Evolutionary conservation across 2,888 invertebrate genomes (phyloP).

Genomic region (Trachelus tabidus): DNA sequence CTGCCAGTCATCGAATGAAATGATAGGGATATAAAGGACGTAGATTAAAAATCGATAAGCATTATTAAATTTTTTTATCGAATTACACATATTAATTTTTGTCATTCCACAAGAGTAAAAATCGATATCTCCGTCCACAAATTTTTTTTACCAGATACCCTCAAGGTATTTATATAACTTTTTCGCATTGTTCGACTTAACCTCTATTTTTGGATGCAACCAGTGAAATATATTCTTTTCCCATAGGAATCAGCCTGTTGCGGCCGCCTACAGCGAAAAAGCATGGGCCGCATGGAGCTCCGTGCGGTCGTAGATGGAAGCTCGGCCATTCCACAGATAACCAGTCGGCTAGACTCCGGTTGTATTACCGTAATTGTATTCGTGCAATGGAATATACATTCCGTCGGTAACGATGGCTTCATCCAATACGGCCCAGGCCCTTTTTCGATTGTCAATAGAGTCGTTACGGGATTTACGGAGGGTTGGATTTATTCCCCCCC

Average conservation of each 20-base stretch:
- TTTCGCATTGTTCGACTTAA: no score
- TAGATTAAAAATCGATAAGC: neutral
- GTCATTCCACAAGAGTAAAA: neutral
- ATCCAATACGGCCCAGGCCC: neutral
- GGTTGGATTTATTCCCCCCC: neutral
- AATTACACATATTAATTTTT: neutral
- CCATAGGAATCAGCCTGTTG: neutral
- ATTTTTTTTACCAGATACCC: neutral
- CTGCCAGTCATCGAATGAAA: neutral
- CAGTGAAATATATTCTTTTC: neutral
- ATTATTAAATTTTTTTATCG: neutral
- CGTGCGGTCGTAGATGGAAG: conserved; percentile 14
- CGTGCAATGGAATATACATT: conserved; percentile 8
- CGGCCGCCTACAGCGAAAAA: neutral
- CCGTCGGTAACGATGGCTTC: conserved; percentile 5
- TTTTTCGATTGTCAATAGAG: conserved; percentile 7
- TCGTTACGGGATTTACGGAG: neutral
- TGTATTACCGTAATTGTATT: conserved; percentile 34
- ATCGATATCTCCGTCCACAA: neutral
- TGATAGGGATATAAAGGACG: neutral
- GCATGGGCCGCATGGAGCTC: neutral
- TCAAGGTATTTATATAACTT: neutral
- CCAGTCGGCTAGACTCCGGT: conserved; percentile 18
- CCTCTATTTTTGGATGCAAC: no score
- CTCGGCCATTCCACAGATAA: conserved; percentile 28